phyloP scores from a whole-genome alignment of 2,113 vertebrate species.

The Rhea pennata region DNA sequence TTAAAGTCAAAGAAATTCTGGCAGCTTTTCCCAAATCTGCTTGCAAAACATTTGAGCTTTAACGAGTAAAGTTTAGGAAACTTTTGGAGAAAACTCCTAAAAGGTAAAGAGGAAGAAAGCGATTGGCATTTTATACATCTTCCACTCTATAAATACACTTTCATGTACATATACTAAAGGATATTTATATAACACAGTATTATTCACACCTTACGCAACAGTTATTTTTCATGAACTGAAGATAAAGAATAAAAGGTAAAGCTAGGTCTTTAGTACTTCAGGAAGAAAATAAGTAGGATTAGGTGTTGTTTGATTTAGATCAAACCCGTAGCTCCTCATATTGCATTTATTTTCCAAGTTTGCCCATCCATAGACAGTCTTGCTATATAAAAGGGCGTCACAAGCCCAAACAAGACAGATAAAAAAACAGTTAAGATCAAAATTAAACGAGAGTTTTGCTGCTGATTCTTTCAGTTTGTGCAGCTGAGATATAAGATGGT shows the following conservation, averaged over 20 bases:
- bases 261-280: not conserved
- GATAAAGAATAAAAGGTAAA: not conserved
- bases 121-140: slow-evolving; percentile 3
- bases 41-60: not conserved
- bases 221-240: not conserved
- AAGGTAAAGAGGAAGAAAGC: slow-evolving; percentile 1
- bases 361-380: not conserved
- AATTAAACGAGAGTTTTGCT: not conserved
- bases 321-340: not conserved
- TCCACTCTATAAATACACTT: slow-evolving; percentile 11
- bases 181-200: slow-evolving; percentile 35
- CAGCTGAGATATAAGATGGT: not conserved
- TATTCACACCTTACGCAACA: slow-evolving; percentile 22
- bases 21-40: not conserved
- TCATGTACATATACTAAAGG: slow-evolving; percentile 13
- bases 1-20: not conserved
- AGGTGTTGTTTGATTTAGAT: not conserved
- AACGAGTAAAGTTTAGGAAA: slow-evolving; percentile 9
- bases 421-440: not conserved
- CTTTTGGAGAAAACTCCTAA: not conserved
- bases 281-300: not conserved
- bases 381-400: not conserved
- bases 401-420: not conserved
- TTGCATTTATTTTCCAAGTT: not conserved
- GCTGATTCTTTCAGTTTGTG: not conserved